Evolutionary conservation across 1,140 invertebrate species (phyloP).

Genomic region (Tyrophagus putrescentiae): DNA sequence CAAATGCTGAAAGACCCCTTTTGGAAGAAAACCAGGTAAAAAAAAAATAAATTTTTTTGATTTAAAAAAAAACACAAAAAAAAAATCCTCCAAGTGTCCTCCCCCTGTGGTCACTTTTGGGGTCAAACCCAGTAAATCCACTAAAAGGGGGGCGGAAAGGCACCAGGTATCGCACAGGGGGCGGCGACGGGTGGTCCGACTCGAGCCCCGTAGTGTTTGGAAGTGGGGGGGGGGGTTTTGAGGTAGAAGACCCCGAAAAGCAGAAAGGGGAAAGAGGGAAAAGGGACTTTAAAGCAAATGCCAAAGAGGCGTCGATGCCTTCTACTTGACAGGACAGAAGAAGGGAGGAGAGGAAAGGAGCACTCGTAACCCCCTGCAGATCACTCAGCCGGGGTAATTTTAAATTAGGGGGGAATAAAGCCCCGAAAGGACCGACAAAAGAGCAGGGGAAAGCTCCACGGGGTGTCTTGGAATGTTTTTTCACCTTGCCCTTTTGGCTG

Average conservation of each 20-base stretch:
- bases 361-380: background rate
- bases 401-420: background rate
- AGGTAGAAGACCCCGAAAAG: no score
- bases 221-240: no score
- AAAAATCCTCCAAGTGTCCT: conserved; percentile 73
- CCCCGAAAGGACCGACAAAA: background rate
- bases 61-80: conserved; percentile 31
- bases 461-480: background rate
- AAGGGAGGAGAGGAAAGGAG: background rate
- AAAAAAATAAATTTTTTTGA: conserved; percentile 6
- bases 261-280: no score
- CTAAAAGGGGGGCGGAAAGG: conserved; percentile 68
- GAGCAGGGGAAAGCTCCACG: background rate
- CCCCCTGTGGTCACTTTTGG: conserved; percentile 79
- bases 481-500: background rate
- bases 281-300: no score
- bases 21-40: background rate
- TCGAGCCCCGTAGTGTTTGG: conserved; percentile 79
- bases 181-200: conserved; percentile 91
- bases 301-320: background rate
- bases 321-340: background rate
- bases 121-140: conserved; percentile 87
- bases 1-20: background rate
- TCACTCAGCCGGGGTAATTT: background rate
- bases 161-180: conserved; percentile 74